Conservation (phyloP, 2,797 vertebrate genomes). For the Orientallactaga sibirica region DNA sequence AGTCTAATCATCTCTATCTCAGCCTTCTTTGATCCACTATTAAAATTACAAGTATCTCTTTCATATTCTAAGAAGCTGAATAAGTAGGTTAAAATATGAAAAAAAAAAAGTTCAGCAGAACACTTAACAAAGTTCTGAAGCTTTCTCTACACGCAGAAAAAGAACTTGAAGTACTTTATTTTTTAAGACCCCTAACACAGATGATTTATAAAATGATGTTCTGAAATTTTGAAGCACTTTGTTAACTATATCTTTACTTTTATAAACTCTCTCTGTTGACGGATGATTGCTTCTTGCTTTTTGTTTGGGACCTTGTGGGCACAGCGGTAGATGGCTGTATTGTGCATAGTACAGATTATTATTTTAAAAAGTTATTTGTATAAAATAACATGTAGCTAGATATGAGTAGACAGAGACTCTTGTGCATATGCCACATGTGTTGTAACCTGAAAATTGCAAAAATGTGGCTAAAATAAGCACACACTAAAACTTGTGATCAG, state of each 20-base stretch:
- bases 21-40: slow-evolving; percentile 30
- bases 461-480: slow-evolving; percentile 62
- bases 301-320: slow-evolving; percentile 60
- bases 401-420: slow-evolving; percentile 58
- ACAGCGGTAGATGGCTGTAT: slow-evolving; percentile 58
- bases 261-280: not conserved
- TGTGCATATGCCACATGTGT: not conserved
- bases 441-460: slow-evolving; percentile 46
- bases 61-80: slow-evolving; percentile 73
- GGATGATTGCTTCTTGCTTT: slow-evolving; percentile 59
- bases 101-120: slow-evolving; percentile 60
- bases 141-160: slow-evolving; percentile 61
- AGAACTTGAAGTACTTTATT: not conserved
- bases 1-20: slow-evolving; percentile 61
- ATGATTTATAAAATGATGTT: slow-evolving; percentile 37
- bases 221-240: not conserved
- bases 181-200: slow-evolving; percentile 69
- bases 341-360: slow-evolving; percentile 54
- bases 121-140: slow-evolving; percentile 55
- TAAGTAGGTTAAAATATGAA: slow-evolving; percentile 65
- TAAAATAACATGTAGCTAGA: slow-evolving; percentile 73
- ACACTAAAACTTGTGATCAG: slow-evolving; percentile 18
- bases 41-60: slow-evolving; percentile 69
- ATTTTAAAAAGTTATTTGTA: slow-evolving; percentile 82
- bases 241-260: slow-evolving; percentile 23